Conservation (phyloP, 2,113 vertebrate species). For the Hucho hucho region DNA sequence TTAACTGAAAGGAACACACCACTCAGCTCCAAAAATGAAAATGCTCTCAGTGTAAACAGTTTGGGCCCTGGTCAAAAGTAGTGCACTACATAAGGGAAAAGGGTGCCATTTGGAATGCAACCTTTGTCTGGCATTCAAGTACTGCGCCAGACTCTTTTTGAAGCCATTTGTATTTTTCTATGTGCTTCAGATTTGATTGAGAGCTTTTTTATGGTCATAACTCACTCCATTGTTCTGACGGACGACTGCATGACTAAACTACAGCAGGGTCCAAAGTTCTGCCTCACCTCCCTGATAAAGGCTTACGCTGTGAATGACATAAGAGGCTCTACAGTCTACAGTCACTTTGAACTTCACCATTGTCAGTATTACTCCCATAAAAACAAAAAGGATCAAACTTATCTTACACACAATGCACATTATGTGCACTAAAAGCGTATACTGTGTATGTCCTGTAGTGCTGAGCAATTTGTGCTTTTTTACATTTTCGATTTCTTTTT, state of each 20-base stretch:
- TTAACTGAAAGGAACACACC: no score
- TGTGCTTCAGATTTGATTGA: neutral
- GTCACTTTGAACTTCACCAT: no score
- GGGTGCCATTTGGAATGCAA: no score
- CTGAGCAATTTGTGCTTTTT: no score
- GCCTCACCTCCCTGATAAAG: conserved; percentile 42
- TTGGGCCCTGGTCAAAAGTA: no score
- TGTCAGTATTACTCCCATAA: conserved; percentile 8
- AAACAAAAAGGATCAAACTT: neutral
- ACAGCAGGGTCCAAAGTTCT: conserved; percentile 52
- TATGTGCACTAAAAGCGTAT: neutral
- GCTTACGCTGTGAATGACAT: conserved; percentile 19
- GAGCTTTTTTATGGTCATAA: conserved; percentile 20
- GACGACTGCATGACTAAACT: neutral
- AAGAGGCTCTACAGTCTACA: conserved; percentile 14
- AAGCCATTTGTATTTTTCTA: neutral
- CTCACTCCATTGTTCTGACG: conserved; percentile 29
- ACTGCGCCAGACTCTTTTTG: neutral
- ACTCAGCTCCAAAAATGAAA: no score
- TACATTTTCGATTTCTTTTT: no score
- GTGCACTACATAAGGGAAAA: no score
- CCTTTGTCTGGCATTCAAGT: no score
- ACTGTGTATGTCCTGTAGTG: neutral
- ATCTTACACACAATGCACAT: neutral
- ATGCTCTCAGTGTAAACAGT: no score